These are phyloP conservation scores for Sebastes elongatus DNA, from an alignment of 2,797 vertebrate species.

Conservation along the genomic window DNA sequence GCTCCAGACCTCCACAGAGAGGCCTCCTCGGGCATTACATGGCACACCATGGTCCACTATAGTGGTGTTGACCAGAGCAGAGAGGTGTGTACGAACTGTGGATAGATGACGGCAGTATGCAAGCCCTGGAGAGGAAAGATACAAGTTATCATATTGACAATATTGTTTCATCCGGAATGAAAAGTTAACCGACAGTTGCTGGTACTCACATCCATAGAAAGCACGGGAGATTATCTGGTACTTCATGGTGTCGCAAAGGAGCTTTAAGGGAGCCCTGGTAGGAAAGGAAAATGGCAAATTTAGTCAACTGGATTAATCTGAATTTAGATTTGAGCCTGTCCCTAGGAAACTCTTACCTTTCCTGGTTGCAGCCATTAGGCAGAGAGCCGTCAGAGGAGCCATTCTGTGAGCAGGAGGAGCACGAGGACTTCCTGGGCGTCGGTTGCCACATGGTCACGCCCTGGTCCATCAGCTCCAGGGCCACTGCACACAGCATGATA, in stretches of 20 bases:
- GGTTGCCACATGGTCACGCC: slow-evolving; percentile 92
- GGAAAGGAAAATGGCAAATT: slow-evolving; percentile 20
- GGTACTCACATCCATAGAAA: slow-evolving; percentile 95
- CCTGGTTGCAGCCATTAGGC: slow-evolving; percentile 93
- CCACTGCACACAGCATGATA: slow-evolving; percentile 78
- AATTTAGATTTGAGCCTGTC: neutral
- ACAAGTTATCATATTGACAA: neutral
- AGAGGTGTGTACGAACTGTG: slow-evolving; percentile 96
- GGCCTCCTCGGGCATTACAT: slow-evolving; percentile 82
- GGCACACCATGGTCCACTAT: slow-evolving; percentile 90
- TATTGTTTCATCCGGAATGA: neutral
- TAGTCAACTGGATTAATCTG: slow-evolving; percentile 5
- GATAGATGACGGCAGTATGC: slow-evolving; percentile 98
- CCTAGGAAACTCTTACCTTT: slow-evolving; percentile 80
- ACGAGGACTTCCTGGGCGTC: slow-evolving; percentile 91
- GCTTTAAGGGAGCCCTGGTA: slow-evolving; percentile 92
- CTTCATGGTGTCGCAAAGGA: slow-evolving; percentile 99
- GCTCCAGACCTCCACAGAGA: slow-evolving; percentile 90
- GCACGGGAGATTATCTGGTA: slow-evolving; percentile 98
- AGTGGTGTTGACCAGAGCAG: slow-evolving; percentile 91
- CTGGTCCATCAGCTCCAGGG: slow-evolving; percentile 92
- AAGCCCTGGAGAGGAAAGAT: slow-evolving; percentile 84
- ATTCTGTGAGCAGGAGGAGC: slow-evolving; percentile 94
- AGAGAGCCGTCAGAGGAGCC: slow-evolving; percentile 89
- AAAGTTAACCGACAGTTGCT: neutral